phyloP scores from a whole-genome alignment of 2,888 invertebrate species.

The Dynastes tityus region DNA sequence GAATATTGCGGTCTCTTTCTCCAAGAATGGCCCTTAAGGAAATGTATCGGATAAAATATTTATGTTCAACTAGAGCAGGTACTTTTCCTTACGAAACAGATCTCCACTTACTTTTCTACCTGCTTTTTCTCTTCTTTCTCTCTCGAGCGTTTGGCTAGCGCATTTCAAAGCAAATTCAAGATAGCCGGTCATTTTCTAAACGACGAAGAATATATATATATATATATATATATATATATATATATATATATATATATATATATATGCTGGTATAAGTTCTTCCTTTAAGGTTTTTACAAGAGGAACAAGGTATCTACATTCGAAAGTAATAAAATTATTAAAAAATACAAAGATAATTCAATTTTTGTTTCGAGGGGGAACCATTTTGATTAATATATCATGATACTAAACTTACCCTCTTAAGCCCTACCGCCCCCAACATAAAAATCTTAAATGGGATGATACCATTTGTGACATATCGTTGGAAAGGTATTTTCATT shows the following conservation, averaged over 20 bases:
- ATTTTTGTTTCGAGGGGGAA: no score
- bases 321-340: no score
- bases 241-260: background rate
- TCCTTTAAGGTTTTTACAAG: constrained; percentile 27
- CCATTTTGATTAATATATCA: no score
- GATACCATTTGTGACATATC: no score
- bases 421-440: no score
- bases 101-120: constrained; percentile 12
- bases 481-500: no score
- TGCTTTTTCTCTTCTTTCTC: background rate
- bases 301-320: background rate
- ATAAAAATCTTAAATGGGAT: no score
- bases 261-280: constrained; percentile 43
- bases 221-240: no score
- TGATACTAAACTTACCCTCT: no score
- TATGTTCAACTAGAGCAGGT: constrained; percentile 26
- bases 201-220: background rate
- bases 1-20: constrained; percentile 41
- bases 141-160: background rate
- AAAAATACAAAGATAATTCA: no score
- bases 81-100: constrained; percentile 26
- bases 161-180: constrained; percentile 18
- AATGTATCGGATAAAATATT: constrained; percentile 41
- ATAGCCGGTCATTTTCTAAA: constrained; percentile 27
- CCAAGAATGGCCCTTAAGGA: constrained; percentile 31